Percentiles rank a stretch among this genome's conserved stretches.
phyloP scores from a whole-genome alignment of 1,140 invertebrate genomes.

The Drosophila murphyi region DNA sequence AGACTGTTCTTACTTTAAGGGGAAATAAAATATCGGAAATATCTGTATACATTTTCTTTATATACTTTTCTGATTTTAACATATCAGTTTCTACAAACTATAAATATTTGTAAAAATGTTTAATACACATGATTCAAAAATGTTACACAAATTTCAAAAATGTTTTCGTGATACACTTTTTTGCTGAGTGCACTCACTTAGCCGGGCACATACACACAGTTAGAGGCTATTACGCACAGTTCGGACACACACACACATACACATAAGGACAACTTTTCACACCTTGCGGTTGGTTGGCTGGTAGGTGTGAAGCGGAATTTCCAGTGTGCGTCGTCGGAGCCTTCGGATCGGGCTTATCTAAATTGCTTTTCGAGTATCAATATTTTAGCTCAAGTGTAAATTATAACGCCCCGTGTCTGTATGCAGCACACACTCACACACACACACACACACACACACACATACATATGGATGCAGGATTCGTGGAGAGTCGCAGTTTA shows the following conservation, averaged over 20 bases:
- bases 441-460: too few relatives aligned
- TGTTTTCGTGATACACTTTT: background rate
- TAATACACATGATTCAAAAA: too few relatives aligned
- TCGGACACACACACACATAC: constrained; percentile 15
- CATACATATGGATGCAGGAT: constrained; percentile 11
- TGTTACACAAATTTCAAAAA: too few relatives aligned
- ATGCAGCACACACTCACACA: background rate
- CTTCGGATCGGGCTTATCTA: constrained; percentile 72
- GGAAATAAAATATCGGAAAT: too few relatives aligned
- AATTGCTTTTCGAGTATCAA: constrained; percentile 84
- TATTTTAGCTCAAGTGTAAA: constrained; percentile 84
- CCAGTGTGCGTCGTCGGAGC: constrained; percentile 55
- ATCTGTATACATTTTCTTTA: too few relatives aligned
- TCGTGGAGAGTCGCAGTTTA: constrained; percentile 42
- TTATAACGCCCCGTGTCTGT: constrained; percentile 59
- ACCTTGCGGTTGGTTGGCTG: constrained; percentile 49
- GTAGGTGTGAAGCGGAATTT: constrained; percentile 84
- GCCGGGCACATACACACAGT: constrained; percentile 29
- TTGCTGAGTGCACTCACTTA: constrained; percentile 46
- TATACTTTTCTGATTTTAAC: too few relatives aligned
- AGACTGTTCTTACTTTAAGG: too few relatives aligned
- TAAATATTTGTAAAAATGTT: too few relatives aligned
- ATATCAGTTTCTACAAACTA: too few relatives aligned
- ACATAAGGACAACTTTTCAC: constrained; percentile 55
- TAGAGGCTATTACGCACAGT: too few relatives aligned